Conservation (phyloP, 2,113 vertebrate species). For the Bettongia penicillata region DNA sequence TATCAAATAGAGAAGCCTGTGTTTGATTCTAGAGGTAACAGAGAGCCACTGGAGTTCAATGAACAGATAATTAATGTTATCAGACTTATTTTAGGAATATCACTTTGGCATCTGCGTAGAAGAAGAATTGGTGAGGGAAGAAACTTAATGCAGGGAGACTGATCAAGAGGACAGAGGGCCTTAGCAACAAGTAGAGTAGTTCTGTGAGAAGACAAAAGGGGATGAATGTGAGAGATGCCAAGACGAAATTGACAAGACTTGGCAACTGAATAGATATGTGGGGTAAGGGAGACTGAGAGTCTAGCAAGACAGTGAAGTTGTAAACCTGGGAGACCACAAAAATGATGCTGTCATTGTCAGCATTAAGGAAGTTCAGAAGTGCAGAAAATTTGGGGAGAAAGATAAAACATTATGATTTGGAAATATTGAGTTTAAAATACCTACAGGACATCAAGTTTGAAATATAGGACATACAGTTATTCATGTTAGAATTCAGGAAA, state of each 20-base stretch:
- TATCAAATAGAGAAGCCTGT: not conserved
- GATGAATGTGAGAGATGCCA: not conserved
- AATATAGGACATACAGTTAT: not conserved
- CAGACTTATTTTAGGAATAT: not conserved
- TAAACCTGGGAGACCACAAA: not conserved
- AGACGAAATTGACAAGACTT: not conserved
- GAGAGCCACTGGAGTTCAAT: not conserved
- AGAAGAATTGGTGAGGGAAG: not conserved
- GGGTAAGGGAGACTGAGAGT: not conserved
- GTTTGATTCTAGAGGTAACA: not conserved
- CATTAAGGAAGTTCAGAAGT: not conserved
- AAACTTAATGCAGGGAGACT: not conserved
- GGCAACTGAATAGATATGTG: not conserved
- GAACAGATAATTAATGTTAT: not conserved
- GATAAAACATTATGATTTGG: not conserved
- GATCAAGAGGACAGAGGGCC: not conserved
- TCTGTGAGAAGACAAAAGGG: not conserved
- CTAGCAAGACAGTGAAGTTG: not conserved
- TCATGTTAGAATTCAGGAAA: no score
- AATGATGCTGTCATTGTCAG: not conserved
- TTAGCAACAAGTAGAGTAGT: not conserved
- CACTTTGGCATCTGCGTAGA: not conserved
- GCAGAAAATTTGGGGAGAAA: not conserved
- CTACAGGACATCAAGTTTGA: not conserved
- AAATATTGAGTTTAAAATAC: not conserved